Percentiles rank a stretch among this genome's conserved stretches.
Evolutionary conservation across 64 coral and sea anemone species (phyloP).

Genomic region (Actinia equina): DNA sequence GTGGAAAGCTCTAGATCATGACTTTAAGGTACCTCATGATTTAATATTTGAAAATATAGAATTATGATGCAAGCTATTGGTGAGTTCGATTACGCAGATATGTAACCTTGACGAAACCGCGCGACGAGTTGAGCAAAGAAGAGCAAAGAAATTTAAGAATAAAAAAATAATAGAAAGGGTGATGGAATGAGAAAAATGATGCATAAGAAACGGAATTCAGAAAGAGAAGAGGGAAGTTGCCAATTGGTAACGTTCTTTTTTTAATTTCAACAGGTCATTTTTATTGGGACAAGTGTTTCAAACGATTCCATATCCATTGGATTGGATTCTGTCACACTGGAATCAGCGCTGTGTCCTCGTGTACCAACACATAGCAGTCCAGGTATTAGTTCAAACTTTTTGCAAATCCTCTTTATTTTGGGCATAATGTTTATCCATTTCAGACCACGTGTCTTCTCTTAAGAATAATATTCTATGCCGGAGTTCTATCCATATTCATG

Average conservation of each 20-base stretch:
- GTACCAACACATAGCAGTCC: not conserved
- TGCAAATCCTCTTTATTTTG: no score
- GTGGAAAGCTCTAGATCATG: not conserved
- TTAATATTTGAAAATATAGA: not conserved
- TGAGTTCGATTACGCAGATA: no score
- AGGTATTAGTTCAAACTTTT: not conserved
- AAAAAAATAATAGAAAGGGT: not conserved
- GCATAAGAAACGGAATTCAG: not conserved
- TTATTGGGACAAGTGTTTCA: not conserved
- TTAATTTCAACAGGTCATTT: not conserved
- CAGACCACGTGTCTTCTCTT: no score
- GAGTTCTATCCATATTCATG: no score
- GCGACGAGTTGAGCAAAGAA: no score
- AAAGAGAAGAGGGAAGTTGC: no score
- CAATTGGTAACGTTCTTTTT: not conserved
- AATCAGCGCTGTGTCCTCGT: not conserved
- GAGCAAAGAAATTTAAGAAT: not conserved
- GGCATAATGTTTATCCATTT: no score
- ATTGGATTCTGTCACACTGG: not conserved
- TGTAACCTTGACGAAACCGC: no score
- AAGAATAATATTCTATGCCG: no score
- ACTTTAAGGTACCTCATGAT: conserved; percentile 30
- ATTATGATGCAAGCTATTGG: not conserved
- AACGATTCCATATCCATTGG: conserved; percentile 1
- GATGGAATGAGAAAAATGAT: not conserved